Evolutionary conservation across 2,113 vertebrate genomes (phyloP), one percentile per base, ranked within the genome.

Genomic region (Scomber japonicus): DNA sequence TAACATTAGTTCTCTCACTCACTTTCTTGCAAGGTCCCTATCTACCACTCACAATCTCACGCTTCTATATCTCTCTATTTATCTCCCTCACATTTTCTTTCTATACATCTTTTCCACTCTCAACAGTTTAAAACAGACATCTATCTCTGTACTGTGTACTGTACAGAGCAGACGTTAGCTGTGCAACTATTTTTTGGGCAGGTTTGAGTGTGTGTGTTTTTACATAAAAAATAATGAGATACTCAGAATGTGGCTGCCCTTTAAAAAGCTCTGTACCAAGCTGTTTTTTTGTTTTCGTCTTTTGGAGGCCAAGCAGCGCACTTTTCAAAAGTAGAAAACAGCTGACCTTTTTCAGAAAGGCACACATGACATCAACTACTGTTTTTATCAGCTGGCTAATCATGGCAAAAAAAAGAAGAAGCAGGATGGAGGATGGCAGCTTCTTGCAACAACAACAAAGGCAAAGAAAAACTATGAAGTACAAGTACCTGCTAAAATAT

Each of bases 311-410:
- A 79, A 85, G 86, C 16, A 55, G 82, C 72, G 65, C 4, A 3
- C 49, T 78, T 27, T 80, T 76, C 40, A 63, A 68, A 83, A 70
- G 45, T 72, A 63, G 56, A 79, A 84, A 84, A 74, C 49, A 46
- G 24, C 71, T 87, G 85, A 88, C 86, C 69, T 88, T 87, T 86
- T 67, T 80, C 70, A 46, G 53, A 57, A 71, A 80, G 61, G 74
- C 71, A 75, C 53, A 65, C 14, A 65, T 31, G 70, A 81, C 73
- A 80, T 56, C 76, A 31, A 70, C 49, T 60, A 50, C 64, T 79
- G 75, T 86, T 90, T 76, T 80, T 80, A 82, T 84, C 67, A 87
- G 56, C 24, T 59, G 65, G 54, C 19, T 53, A 72, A 69, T 81
- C 35, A 40, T 49, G 15, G 55, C 56, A 17, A 76, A 63, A 72